Base-by-base conservation (phyloP, 1,140 invertebrate species). In the Piezodorus guildinii region DNA sequence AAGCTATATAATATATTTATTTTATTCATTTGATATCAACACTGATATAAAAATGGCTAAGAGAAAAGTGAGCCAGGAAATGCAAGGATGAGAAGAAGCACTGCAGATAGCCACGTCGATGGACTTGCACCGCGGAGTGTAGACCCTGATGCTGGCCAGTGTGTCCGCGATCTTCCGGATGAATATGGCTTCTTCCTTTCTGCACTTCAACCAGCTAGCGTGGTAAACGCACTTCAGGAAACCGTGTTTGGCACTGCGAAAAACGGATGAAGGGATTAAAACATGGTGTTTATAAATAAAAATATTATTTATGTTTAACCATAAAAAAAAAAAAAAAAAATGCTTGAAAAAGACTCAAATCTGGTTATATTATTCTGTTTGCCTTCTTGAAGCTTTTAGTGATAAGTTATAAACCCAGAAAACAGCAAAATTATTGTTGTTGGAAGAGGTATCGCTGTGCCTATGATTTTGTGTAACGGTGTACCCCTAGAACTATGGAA, bases 151-250 rank as follows among this genome's bases (percentile, higher is more conserved):
- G 39, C 64, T 66, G 23, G 68, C 69, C 39, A 70, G 44, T 10
- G 69, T 70, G 15, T 71, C 70, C 0, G 71, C 71, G 8, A 72
- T 70, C 60, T 68, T 68, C 63, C 66, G 64, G 25, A 72, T 62
- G 59, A 71, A 72, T 17, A 71, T 23, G 12, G 71, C 71, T 21
- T 69, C 70, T 52, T 73, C 70, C 56, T 70, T 69, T 9, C 66
- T 65, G 65, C 72, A 73, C 46, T 71, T 72, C n/a, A 67, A 64
- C 34, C 69, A 65, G 60, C 66, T 69, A 14, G 68, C 64, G 15
- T 68, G 66, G 63, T 71, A 73, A 10, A 72, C 70, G 60, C 72
- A 73, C 5, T 69, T 68, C 15, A 72, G 67, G 62, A 73, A 73
- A 3, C 72, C 72, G 34, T 73, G 69, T 58, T 71, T 73, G 8